Conservation (phyloP, 2,888 invertebrate species). For the Agrotis exclamationis region DNA sequence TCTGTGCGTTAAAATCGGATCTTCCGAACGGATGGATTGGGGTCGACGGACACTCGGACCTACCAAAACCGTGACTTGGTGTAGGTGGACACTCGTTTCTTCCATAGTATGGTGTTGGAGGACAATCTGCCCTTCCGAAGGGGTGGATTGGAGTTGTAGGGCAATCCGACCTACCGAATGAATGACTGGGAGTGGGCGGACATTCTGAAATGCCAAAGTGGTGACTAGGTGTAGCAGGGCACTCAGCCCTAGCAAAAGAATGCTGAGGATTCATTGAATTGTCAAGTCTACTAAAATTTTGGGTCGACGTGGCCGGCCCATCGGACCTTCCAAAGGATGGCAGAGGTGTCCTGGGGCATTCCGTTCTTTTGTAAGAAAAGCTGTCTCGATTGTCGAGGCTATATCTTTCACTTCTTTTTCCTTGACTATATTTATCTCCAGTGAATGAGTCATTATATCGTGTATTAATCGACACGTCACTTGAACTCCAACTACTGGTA, state of each 20-base stretch:
- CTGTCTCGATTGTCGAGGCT: slow-evolving; percentile 67
- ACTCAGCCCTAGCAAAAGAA: slow-evolving; percentile 72
- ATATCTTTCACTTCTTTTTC: slow-evolving; percentile 65
- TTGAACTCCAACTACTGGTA: slow-evolving; percentile 55
- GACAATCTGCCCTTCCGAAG: slow-evolving; percentile 67
- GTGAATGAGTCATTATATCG: slow-evolving; percentile 56
- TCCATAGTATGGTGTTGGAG: slow-evolving; percentile 68
- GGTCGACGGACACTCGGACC: slow-evolving; percentile 56
- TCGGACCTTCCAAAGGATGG: slow-evolving; percentile 72
- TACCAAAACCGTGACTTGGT: slow-evolving; percentile 65
- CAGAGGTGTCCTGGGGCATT: slow-evolving; percentile 65
- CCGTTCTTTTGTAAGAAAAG: slow-evolving; percentile 63
- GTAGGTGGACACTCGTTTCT: slow-evolving; percentile 64
- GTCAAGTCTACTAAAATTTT: slow-evolving; percentile 66
- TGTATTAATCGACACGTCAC: slow-evolving; percentile 53
- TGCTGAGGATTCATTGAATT: slow-evolving; percentile 62
- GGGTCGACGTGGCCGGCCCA: slow-evolving; percentile 67
- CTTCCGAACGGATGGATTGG: slow-evolving; percentile 57
- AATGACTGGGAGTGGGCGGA: slow-evolving; percentile 69
- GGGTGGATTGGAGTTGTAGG: slow-evolving; percentile 66
- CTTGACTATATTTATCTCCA: slow-evolving; percentile 51
- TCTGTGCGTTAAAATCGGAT: slow-evolving; percentile 59
- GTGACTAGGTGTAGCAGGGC: slow-evolving; percentile 77
- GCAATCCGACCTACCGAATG: slow-evolving; percentile 69
- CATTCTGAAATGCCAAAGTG: slow-evolving; percentile 73